Evolutionary conservation across 2,888 invertebrate genomes (phyloP), one percentile per base, ranked within the genome.

Genomic region (Balanococcus diminutus): DNA sequence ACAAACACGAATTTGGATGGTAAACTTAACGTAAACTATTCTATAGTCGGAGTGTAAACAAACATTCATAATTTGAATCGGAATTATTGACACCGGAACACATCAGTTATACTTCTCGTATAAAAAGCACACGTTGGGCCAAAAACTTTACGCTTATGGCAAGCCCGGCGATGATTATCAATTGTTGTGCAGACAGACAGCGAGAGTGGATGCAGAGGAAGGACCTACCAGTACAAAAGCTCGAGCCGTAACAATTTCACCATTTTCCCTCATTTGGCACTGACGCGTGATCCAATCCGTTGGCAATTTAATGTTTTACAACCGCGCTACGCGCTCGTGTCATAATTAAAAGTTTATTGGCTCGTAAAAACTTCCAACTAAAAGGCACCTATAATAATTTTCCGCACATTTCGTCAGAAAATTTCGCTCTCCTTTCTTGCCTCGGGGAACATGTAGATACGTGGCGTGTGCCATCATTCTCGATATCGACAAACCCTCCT

Each of bases 331-430:
- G 32, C 16, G 31, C 72, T 31, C 72, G 72, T 32, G 72, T 72
- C 32, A 72, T 72, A 72, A 72, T 72, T 72, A 72, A 72, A 72
- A 72, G 72, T 72, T 72, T 72, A 72, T 72, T 72, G 32, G 31
- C 32, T 31, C 72, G 72, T 72, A 72, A 72, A 72, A 72, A 32
- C 31, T 28, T 32, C 72, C 46, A 28, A 72, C 28, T n/a, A 31
- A 72, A 31, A 32, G 72, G 32, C 32, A 72, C 46, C 46, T n/a
- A 46, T 72, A 72, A 72, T 32, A 72, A 72, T 32, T 72, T 72
- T 46, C 46, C 72, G 32, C 28, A 16, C 31, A n/a, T 72, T 31
- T 72, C 72, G 72, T 72, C 31, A 25, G 61, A 22, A 46, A 46
- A 46, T 46, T 46, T 46, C 46, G 46, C 16, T 5, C n/a, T n/a